A percentile compares a stretch with the other conserved stretches of the same genome.
These are phyloP conservation scores for Sterrhoptilus dennistouni DNA, from an alignment of 2,113 vertebrate genomes.

Conservation along the genomic window DNA sequence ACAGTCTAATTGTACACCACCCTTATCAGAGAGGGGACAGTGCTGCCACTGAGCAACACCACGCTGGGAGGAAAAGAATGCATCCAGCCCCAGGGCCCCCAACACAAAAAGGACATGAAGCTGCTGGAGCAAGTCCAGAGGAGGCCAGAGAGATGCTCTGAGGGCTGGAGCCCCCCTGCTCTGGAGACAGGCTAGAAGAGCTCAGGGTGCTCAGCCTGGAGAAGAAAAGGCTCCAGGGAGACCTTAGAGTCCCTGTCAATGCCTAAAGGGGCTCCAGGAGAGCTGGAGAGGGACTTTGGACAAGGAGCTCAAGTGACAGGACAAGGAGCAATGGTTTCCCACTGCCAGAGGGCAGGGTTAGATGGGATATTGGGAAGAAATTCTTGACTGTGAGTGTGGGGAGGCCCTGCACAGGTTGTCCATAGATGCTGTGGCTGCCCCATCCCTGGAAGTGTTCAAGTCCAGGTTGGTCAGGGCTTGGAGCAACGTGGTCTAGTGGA, in stretches of 20 bases:
- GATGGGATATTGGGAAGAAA: neutral
- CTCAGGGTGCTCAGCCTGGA: neutral
- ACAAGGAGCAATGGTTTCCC: neutral
- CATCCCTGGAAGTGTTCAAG: neutral
- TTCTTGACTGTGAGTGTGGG: neutral
- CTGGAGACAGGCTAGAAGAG: neutral
- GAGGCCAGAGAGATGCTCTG: accelerated
- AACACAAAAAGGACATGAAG: neutral
- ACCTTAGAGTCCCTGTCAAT: neutral
- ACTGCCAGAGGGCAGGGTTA: neutral
- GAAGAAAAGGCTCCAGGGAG: neutral
- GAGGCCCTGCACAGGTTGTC: neutral
- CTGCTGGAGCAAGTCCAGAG: neutral
- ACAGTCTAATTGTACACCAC: neutral
- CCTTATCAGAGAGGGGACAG: neutral
- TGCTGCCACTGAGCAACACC: neutral
- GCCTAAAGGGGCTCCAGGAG: neutral
- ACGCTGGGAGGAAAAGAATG: neutral
- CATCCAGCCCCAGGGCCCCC: neutral
- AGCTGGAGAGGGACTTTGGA: neutral
- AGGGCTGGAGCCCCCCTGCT: neutral
- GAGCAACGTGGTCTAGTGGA: neutral
- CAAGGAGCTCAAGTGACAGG: neutral
- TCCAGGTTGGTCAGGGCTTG: neutral
- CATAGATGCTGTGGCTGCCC: too few species aligned